Evolutionary conservation across 2,888 invertebrate genomes (phyloP), one percentile per base, ranked within the genome.

Genomic region (Pandemis cinnamomeana): DNA sequence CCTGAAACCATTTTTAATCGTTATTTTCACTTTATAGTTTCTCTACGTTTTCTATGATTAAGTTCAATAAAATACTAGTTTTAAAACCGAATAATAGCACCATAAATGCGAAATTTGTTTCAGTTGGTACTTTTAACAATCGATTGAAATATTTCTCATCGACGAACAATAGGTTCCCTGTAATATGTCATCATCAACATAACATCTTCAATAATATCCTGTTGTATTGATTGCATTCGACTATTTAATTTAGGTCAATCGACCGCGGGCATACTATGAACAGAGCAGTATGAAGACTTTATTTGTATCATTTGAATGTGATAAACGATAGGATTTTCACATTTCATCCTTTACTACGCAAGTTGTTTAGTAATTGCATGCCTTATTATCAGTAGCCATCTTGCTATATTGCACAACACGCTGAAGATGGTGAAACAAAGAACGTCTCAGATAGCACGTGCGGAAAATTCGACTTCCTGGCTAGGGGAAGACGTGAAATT

Each of bases 181-280:
- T 55, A 61, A 36, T 61, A 42, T 13, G 20, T 42, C 61, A 42
- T 61, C 42, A n/a, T 61, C 58, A 27, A 58, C 27, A 27, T 46
- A 46, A 46, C 20, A 48, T 66, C 66, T 51, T 58, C 27, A 48
- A 58, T 55, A 48, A 15, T 27, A 67, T 36, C 62, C 15, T 20
- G 44, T 70, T 66, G 46, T 71, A 74, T 66, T 71, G 70, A 74
- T 67, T 74, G 42, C 64, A 58, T 51, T 67, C 66, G n/a, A 42
- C 48, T 51, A 74, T 74, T 71, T 66, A 20, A 74, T 74, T 71
- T 66, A 20, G 74, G 74, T 74, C 74, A 67, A 71, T 70, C 55
- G 66, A 69, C 20, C 13, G 70, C 20, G 60, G 36, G 20, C 20
- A 41, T 53, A 46, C 44, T 46, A 61, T 70, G 44, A 36, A 36